These are phyloP conservation scores for Chloroceryle aenea DNA, from an alignment of 2,113 vertebrate genomes.

Conservation along the genomic window DNA sequence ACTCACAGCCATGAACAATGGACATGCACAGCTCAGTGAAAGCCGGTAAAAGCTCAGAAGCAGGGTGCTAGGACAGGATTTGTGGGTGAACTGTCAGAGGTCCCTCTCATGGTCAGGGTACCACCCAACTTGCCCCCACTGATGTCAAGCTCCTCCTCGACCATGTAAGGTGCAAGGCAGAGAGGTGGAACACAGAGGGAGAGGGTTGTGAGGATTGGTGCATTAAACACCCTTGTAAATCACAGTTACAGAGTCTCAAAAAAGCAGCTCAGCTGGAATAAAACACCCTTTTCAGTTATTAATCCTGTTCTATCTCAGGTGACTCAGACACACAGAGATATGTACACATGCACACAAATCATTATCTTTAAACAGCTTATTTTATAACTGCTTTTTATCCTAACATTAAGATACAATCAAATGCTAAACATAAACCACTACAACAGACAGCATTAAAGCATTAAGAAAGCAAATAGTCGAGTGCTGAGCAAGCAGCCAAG, in stretches of 20 bases:
- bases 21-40: not conserved
- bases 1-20: not conserved
- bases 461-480: not conserved
- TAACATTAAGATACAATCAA: not conserved
- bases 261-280: not conserved
- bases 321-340: not conserved
- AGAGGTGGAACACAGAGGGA: not conserved
- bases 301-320: not conserved
- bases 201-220: not conserved
- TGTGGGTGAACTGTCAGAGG: not conserved
- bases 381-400: not conserved
- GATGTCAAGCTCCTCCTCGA: not conserved
- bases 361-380: not conserved
- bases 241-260: not conserved
- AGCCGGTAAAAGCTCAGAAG: not conserved
- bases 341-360: not conserved
- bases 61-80: not conserved
- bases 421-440: not conserved
- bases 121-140: not conserved
- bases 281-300: not conserved
- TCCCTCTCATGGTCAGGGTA: not conserved
- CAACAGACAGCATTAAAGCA: not conserved
- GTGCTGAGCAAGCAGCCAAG: not conserved
- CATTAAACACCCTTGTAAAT: not conserved
- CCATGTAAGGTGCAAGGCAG: fast-evolving